Evolutionary conservation across 2,797 vertebrate genomes (phyloP), one percentile per base, ranked within the genome.

Genomic region (Trematomus bernacchii): DNA sequence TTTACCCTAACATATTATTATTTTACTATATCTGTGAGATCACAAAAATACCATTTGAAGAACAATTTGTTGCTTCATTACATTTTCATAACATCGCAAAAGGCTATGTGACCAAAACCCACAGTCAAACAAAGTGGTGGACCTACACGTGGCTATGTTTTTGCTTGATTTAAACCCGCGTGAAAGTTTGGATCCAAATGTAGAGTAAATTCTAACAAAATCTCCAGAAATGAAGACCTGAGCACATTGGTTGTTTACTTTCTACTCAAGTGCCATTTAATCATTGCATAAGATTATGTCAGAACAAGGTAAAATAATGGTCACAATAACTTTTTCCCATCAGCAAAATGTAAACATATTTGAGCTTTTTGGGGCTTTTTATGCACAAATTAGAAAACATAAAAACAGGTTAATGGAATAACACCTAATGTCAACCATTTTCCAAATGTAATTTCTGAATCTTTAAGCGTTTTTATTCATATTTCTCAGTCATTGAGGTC

Each of bases 41-140:
- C 21, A 43, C 6, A 57, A 7, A 52, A 52, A 62, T 71, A 61
- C 33, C n/a, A 70, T 9, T 70, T 33, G 42, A 23, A 21, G 8
- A 66, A 52, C 43, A 64, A 47, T 11, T 33, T 16, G 15, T 50
- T 12, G 40, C 18, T 27, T 58, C 15, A 50, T 19, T 23, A 71
- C 23, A 21, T 10, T 23, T 23, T 44, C 4, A 10, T 18, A 46
- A 27, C n/a, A 59, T 43, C 0, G 3, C 4, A 61, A 5, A 12
- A 3, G 30, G 10, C 14, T 18, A 11, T 7, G 42, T 18, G 21
- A 62, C 42, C 21, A 18, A 46, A 62, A 27, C 10, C 13, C 18
- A 50, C 2, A 15, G 21, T 54, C 8, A 54, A 8, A 16, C 14
- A 9, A 13, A 59, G 58, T 27, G 15, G 59, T 46, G 10, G 3